Evolutionary conservation across 2,113 vertebrate species (phyloP).

Genomic region (western clawed frog (Xenopus tropicalis)): DNA sequence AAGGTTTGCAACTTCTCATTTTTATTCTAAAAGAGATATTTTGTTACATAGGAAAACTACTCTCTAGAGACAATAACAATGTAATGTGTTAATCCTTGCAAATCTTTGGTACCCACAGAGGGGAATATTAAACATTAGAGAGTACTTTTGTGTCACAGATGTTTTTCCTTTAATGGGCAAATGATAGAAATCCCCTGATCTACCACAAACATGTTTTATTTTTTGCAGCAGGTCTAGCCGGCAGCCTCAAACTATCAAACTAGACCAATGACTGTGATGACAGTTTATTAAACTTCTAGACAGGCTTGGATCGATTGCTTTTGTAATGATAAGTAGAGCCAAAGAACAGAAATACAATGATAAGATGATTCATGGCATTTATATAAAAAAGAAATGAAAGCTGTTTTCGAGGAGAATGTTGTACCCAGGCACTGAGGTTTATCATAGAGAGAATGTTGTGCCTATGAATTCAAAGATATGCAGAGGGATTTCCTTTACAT

Average conservation of each 20-base stretch:
- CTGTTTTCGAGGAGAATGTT: conserved; percentile 40
- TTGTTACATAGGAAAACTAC: conserved; percentile 46
- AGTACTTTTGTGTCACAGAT: conserved; percentile 48
- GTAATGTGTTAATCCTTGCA: conserved; percentile 51
- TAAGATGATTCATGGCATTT: conserved; percentile 45
- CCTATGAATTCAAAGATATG: conserved; percentile 29
- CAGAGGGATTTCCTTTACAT: conserved; percentile 26
- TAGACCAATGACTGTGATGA: conserved; percentile 45
- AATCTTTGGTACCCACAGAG: conserved; percentile 46
- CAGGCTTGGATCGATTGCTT: conserved; percentile 43
- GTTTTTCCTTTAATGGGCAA: conserved; percentile 46
- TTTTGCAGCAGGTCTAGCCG: conserved; percentile 35
- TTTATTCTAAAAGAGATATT: conserved; percentile 41
- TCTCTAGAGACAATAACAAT: conserved; percentile 50
- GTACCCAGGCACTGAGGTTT: conserved; percentile 31
- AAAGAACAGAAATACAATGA: conserved; percentile 39
- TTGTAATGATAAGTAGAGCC: conserved; percentile 46
- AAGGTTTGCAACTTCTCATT: conserved; percentile 16
- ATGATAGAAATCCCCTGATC: conserved; percentile 41
- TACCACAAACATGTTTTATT: conserved; percentile 29
- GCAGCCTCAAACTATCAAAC: conserved; percentile 46
- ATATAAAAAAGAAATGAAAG: conserved; percentile 43
- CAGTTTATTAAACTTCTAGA: conserved; percentile 47
- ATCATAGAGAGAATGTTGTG: conserved; percentile 33
- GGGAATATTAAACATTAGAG: conserved; percentile 51